Evolutionary conservation across 2,113 vertebrate species (phyloP).

Genomic region (Brachyistius frenatus): DNA sequence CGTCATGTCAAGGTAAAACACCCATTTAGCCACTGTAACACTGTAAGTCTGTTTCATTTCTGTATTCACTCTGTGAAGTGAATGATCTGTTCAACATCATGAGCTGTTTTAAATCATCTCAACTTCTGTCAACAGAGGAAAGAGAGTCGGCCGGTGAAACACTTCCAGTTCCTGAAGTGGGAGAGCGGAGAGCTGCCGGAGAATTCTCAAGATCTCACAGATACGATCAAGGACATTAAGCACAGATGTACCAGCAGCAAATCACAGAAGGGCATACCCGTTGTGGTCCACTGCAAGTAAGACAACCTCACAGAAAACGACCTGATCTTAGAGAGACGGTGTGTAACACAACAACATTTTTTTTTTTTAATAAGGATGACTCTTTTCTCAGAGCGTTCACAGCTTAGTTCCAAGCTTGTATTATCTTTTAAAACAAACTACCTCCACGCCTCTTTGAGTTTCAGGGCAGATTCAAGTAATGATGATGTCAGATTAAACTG

Average conservation of each 20-base stretch:
- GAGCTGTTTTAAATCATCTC: not conserved
- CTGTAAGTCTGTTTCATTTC: not conserved
- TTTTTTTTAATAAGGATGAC: not conserved
- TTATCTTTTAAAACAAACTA: no score
- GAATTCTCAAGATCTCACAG: conserved; percentile 84
- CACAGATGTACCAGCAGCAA: conserved; percentile 61
- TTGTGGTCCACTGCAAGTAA: conserved; percentile 93
- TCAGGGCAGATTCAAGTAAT: not conserved
- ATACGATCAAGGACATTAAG: conserved; percentile 87
- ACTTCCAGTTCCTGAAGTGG: conserved; percentile 92
- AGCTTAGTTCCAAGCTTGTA: not conserved
- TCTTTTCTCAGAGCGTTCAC: not conserved
- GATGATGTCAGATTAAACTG: no score
- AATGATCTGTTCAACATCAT: not conserved
- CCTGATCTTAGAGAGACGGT: not conserved
- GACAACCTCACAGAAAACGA: conserved; percentile 34
- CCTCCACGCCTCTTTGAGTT: not conserved
- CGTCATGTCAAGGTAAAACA: conserved; percentile 88
- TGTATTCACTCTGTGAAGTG: not conserved
- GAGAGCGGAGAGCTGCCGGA: conserved; percentile 82
- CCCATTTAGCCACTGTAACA: not conserved
- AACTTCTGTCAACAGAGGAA: conserved; percentile 85
- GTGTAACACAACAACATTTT: not conserved
- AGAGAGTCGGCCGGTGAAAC: conserved; percentile 86
- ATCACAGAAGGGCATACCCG: conserved; percentile 58